Percentiles rank a stretch among this genome's conserved stretches.
phyloP scores from a whole-genome alignment of 2,113 vertebrate species.

The Anolis carolinensis region DNA sequence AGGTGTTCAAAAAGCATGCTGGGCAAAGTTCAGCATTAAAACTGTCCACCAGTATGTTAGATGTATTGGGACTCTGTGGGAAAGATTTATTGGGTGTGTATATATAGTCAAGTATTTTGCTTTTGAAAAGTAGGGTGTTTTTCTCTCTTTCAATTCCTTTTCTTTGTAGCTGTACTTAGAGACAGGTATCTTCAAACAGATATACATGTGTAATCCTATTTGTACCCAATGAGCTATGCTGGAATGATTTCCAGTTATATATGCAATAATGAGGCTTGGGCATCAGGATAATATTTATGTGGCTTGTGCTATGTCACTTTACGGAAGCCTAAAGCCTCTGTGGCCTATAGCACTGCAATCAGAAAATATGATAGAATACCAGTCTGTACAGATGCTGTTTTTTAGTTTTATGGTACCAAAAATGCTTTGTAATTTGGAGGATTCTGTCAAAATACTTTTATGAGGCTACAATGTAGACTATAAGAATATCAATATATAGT shows the following conservation, averaged over 20 bases:
- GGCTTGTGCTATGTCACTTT: background rate
- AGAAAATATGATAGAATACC: background rate
- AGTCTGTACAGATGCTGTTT: background rate
- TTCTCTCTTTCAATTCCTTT: background rate
- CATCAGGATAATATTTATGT: background rate
- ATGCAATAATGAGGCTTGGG: background rate
- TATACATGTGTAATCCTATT: background rate
- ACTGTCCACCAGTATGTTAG: conserved; percentile 3
- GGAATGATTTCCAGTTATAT: background rate
- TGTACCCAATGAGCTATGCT: background rate
- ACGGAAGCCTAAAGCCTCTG: background rate
- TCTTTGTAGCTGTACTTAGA: background rate
- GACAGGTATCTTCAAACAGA: background rate
- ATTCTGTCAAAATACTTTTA: background rate
- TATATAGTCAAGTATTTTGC: background rate
- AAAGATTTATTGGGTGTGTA: background rate
- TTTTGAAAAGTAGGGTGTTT: background rate
- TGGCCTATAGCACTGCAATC: background rate
- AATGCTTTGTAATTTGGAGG: background rate
- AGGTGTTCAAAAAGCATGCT: conserved; percentile 11
- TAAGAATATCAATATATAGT: conserved; percentile 1
- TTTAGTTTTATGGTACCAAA: background rate
- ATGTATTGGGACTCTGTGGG: background rate
- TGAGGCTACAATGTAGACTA: background rate
- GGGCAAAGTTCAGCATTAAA: conserved; percentile 26